Conservation (phyloP, 2,888 invertebrate species). For the Sarcophaga subvicina region DNA sequence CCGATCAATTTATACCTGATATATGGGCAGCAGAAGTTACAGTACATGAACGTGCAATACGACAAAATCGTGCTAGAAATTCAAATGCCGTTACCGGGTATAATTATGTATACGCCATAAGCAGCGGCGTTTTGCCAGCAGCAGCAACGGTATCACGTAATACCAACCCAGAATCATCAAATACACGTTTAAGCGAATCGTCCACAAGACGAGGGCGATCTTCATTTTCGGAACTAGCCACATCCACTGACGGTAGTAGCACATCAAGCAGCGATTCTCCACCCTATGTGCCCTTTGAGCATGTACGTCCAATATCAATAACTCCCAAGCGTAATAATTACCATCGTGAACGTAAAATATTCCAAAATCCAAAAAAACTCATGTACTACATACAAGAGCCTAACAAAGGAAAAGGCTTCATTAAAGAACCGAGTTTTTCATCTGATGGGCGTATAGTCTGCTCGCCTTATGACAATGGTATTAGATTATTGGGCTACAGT, state of each 20-base stretch:
- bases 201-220: constrained; percentile 45
- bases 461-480: constrained; percentile 93
- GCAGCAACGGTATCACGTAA: constrained; percentile 54
- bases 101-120: constrained; percentile 81
- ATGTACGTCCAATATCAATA: constrained; percentile 70
- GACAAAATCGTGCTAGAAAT: constrained; percentile 77
- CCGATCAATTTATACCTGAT: constrained; percentile 79
- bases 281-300: constrained; percentile 67
- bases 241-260: constrained; percentile 67
- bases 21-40: constrained; percentile 82
- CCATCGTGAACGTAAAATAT: constrained; percentile 72
- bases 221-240: constrained; percentile 47
- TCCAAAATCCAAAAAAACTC: constrained; percentile 87
- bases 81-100: constrained; percentile 78
- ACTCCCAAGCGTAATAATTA: constrained; percentile 55
- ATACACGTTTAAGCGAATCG: constrained; percentile 35
- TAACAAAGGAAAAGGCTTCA: constrained; percentile 94
- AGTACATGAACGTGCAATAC: constrained; percentile 79
- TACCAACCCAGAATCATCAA: constrained; percentile 37
- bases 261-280: constrained; percentile 68
- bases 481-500: constrained; percentile 92
- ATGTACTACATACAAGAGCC: constrained; percentile 93
- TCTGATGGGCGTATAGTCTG: constrained; percentile 94
- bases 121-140: constrained; percentile 80
- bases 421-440: constrained; percentile 96